Conservation (phyloP, 2,888 invertebrate genomes). For the Ormyrus rosae region DNA sequence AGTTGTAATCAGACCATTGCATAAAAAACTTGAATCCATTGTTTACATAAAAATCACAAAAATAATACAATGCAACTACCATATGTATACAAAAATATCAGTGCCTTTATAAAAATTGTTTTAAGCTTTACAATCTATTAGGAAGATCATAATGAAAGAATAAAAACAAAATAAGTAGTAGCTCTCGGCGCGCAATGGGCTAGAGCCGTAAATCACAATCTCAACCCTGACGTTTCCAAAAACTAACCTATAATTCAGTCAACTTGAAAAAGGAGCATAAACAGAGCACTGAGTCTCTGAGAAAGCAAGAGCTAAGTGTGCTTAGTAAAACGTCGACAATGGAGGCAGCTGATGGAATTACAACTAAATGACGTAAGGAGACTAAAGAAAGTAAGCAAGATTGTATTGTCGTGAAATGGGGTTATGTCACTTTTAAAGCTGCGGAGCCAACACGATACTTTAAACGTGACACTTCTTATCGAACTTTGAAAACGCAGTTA, state of each 20-base stretch:
- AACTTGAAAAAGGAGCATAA: background rate
- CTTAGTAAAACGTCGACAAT: background rate
- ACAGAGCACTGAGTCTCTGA: background rate
- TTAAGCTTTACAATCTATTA: background rate
- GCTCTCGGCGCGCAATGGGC: too few relatives aligned
- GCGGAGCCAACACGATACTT: background rate
- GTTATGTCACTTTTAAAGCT: slow-evolving; percentile 37
- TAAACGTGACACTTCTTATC: background rate
- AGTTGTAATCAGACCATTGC: too few relatives aligned
- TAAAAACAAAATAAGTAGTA: background rate
- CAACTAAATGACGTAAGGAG: slow-evolving; percentile 30
- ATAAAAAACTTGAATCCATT: background rate
- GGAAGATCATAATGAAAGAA: background rate
- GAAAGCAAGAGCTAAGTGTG: background rate
- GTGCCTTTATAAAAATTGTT: background rate
- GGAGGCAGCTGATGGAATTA: slow-evolving; percentile 23
- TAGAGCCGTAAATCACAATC: too few relatives aligned
- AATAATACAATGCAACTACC: slow-evolving; percentile 9
- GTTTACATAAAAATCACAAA: background rate
- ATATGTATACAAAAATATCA: slow-evolving; percentile 12
- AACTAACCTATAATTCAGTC: slow-evolving; percentile 45
- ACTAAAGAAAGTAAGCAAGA: slow-evolving; percentile 1
- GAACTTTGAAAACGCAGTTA: too few relatives aligned
- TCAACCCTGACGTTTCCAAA: slow-evolving; percentile 13
- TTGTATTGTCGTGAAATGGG: slow-evolving; percentile 18